Base-by-base conservation (phyloP, 1,140 invertebrate genomes). In the Amphibalanus amphitrite region DNA sequence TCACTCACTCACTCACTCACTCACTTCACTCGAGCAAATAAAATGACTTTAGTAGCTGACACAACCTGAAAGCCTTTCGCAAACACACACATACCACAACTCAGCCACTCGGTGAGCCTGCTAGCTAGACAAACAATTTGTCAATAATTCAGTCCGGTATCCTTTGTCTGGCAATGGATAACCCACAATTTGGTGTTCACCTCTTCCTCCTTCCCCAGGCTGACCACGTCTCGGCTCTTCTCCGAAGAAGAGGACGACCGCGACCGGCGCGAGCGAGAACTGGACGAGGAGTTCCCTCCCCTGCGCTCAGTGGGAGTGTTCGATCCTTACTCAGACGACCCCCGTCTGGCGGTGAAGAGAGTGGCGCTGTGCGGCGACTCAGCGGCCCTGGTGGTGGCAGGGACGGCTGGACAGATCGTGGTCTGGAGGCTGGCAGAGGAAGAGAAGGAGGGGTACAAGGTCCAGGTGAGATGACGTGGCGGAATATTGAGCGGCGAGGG, bases 291-390 rank as follows among this genome's bases (percentile, higher is more conserved):
- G 72, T 85, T 83, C 89, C 94, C 94, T 3, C 95, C 94, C 0
- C 97, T 97, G 80, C 85, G 89, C 74, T 93, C 96, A 82, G 84
- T 94, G 65, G 95, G 95, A 3, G 87, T 87, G 6, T 98, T 97
- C 80, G 96, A 98, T 81, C 96, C 96, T 0, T 98, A 95, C 78
- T 95, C 92, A 29, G 95, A 98, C 81, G 95, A 98, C 82, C 94
- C 94, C 0, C 82, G 95, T 40, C 83, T 98, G 3, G 93, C 91
- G 1, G 89, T 98, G 0, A 97, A 97, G 80, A 91, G 94, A 83
- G 86, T 97, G 30, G 81, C 84, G 3, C 82, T 97, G 4, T 97
- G 94, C 78, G 87, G 91, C 0, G 80, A 90, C 25, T 90, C 89
- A 1, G 92, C 92, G 29, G 89, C 88, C 68, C 80, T 98, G 26